Evolutionary conservation across 2,113 vertebrate species (phyloP).

Genomic region (Sporophila hypoxantha): DNA sequence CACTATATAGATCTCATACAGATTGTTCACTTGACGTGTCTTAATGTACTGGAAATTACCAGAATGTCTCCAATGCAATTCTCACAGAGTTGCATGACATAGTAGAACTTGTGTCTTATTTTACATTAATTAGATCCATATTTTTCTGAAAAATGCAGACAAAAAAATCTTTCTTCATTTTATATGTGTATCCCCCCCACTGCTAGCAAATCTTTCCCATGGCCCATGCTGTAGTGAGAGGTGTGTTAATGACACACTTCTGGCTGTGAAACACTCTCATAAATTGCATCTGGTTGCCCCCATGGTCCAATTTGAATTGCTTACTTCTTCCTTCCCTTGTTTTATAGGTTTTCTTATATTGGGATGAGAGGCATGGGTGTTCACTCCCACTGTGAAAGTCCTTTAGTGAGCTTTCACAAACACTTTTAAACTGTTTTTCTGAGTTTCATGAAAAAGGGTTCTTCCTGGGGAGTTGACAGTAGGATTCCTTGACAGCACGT

Average conservation of each 20-base stretch:
- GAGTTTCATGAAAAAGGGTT: not conserved
- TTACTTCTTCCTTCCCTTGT: conserved; percentile 6
- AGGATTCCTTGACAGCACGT: not conserved
- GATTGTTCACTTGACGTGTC: fast-evolving
- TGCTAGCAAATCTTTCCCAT: not conserved
- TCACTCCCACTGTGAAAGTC: not conserved
- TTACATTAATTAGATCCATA: not conserved
- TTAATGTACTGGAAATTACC: not conserved
- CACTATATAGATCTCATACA: not conserved
- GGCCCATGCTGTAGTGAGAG: not conserved
- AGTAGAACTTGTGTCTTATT: not conserved
- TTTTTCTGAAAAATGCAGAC: not conserved
- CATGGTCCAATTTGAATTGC: not conserved
- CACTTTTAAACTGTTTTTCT: not conserved
- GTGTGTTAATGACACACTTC: not conserved
- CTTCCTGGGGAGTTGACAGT: not conserved
- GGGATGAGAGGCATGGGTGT: not conserved
- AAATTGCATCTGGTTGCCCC: not conserved
- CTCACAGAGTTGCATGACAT: not conserved
- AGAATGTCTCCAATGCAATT: not conserved
- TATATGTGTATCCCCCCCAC: fast-evolving
- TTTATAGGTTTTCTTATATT: not conserved
- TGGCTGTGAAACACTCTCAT: not conserved
- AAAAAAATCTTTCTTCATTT: not conserved
- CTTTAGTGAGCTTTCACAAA: not conserved